A percentile compares a stretch with the other conserved stretches of the same genome.
phyloP scores from a whole-genome alignment of 2,888 invertebrate species.

The Leucozona laternaria region DNA sequence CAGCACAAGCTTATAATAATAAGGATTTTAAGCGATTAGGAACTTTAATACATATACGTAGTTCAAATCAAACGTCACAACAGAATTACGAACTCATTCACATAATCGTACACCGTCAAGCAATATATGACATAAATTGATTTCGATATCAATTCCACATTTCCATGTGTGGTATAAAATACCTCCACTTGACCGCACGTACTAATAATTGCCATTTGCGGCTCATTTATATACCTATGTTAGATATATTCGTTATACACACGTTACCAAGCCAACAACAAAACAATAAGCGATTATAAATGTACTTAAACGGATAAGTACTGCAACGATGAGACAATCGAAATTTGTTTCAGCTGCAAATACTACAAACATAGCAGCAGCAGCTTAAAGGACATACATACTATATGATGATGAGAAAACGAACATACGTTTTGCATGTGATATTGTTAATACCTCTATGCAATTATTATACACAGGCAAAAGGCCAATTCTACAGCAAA shows the following conservation, averaged over 20 bases:
- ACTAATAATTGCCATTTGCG: slow-evolving; percentile 63
- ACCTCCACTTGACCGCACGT: slow-evolving; percentile 51
- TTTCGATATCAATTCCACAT: slow-evolving; percentile 43
- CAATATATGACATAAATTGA: slow-evolving; percentile 30
- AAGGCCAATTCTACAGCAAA: slow-evolving; percentile 26
- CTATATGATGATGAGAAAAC: background rate
- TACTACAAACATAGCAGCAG: background rate
- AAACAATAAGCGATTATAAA: slow-evolving; percentile 52
- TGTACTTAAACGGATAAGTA: slow-evolving; percentile 40
- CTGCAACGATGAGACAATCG: slow-evolving; percentile 30
- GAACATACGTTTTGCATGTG: background rate
- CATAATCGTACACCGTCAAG: slow-evolving; percentile 3
- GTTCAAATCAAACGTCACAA: background rate
- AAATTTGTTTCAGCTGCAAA: slow-evolving; percentile 29
- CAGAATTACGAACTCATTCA: background rate
- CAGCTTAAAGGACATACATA: slow-evolving; percentile 28
- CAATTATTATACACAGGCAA: slow-evolving; percentile 7
- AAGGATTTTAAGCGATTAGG: slow-evolving; percentile 23
- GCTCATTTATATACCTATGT: slow-evolving; percentile 48
- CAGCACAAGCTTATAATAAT: background rate
- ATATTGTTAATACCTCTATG: background rate
- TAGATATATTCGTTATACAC: slow-evolving; percentile 23
- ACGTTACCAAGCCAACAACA: slow-evolving; percentile 21
- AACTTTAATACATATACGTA: slow-evolving; percentile 1
- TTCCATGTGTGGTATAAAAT: slow-evolving; percentile 7